Percentiles rank a stretch among this genome's conserved stretches.
Conservation (phyloP, 2,113 vertebrate genomes). For the Otis tarda region DNA sequence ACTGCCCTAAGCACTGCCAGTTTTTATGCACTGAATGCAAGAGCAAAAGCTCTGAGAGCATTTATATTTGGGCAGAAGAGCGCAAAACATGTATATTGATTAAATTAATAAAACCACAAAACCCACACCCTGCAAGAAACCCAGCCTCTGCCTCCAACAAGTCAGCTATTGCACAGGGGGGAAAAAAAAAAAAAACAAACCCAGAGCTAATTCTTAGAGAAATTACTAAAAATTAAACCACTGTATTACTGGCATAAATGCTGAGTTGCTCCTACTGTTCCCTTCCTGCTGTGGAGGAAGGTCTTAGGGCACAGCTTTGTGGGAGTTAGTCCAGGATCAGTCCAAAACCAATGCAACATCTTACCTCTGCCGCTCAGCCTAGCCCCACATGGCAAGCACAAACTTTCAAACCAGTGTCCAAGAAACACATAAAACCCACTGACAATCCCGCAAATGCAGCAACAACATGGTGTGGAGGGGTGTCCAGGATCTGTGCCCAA, state of each 20-base stretch:
- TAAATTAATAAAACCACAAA: background rate
- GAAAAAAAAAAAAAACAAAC: background rate
- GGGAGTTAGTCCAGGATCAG: background rate
- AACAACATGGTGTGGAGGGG: background rate
- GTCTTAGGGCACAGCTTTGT: background rate
- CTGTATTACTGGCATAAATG: background rate
- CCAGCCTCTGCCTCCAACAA: background rate
- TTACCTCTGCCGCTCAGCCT: background rate
- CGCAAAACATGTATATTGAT: background rate
- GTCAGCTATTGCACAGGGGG: background rate
- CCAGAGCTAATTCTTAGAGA: background rate
- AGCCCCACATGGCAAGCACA: background rate
- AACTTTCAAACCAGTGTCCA: background rate
- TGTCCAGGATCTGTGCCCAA: background rate
- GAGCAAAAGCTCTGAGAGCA: background rate
- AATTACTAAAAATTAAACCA: background rate
- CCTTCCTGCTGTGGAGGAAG: background rate
- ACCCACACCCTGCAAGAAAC: background rate
- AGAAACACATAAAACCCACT: background rate
- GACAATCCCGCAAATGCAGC: rapidly evolving
- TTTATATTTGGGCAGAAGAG: background rate
- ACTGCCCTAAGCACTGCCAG: background rate
- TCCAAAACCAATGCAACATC: rapidly evolving
- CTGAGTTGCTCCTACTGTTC: background rate
- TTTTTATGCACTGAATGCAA: background rate